Conservation (phyloP, 1,140 invertebrate genomes). For the Diabrotica virgifera region DNA sequence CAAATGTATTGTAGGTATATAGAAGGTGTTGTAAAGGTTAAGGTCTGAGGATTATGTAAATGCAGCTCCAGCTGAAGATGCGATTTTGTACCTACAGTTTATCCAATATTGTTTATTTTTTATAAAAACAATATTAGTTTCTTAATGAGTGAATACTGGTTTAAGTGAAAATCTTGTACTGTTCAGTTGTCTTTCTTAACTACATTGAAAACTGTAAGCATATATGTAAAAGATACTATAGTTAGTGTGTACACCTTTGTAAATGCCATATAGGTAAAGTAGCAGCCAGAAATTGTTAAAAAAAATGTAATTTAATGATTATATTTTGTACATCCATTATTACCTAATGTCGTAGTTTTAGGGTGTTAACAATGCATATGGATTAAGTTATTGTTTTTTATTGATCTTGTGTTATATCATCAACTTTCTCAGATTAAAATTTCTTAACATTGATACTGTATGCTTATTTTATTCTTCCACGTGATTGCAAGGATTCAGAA, state of each 20-base stretch:
- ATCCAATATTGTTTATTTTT: neutral
- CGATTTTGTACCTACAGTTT: too few relatives aligned
- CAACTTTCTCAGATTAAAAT: conserved; percentile 24
- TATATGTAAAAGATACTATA: conserved; percentile 17
- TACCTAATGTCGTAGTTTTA: conserved; percentile 31
- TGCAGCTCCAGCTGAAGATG: too few relatives aligned
- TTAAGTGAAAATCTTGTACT: neutral
- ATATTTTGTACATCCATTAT: conserved; percentile 35
- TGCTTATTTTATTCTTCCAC: neutral
- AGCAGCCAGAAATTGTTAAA: conserved; percentile 37
- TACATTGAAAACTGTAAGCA: neutral
- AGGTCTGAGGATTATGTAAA: too few relatives aligned
- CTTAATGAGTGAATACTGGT: conserved; percentile 16
- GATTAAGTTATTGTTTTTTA: conserved; percentile 31
- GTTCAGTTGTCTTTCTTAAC: too few relatives aligned
- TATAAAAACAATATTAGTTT: conserved; percentile 20
- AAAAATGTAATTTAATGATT: conserved; percentile 31
- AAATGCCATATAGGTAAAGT: conserved; percentile 30
- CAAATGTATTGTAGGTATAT: too few relatives aligned
- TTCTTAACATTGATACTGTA: conserved; percentile 7
- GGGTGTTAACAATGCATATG: conserved; percentile 26
- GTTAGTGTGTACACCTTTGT: conserved; percentile 8
- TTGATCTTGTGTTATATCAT: conserved; percentile 24
- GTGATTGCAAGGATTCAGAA: too few relatives aligned
- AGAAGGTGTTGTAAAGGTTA: too few relatives aligned